Percentiles rank a stretch among this genome's conserved stretches.
These are phyloP conservation scores for Ptiloglossa arizonensis DNA, from an alignment of 1,140 invertebrate genomes.

Conservation along the genomic window DNA sequence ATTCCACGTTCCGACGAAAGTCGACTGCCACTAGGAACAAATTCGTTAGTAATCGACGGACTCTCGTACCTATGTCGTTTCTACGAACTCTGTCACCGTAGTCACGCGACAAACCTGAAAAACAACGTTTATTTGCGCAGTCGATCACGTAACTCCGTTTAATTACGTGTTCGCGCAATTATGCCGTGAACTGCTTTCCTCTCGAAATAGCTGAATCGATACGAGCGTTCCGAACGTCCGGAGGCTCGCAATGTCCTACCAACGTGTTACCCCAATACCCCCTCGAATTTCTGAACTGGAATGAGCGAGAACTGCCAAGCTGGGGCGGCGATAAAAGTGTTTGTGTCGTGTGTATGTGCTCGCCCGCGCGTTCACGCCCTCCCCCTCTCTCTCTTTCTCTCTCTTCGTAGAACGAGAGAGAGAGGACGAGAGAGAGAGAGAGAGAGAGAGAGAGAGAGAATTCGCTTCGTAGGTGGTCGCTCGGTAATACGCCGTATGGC, in stretches of 20 bases:
- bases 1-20: too few species aligned
- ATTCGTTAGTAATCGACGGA: too few species aligned
- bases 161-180: slow-evolving; percentile 35
- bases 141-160: slow-evolving; percentile 24
- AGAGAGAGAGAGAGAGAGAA: background rate
- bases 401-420: background rate
- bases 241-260: background rate
- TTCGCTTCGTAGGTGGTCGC: slow-evolving; percentile 41
- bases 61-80: too few species aligned
- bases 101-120: slow-evolving; percentile 2
- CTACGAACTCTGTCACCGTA: too few species aligned
- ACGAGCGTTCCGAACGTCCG: slow-evolving; percentile 25
- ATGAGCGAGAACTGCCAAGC: background rate
- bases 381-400: background rate
- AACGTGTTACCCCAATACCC: background rate
- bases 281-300: background rate
- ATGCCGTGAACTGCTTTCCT: slow-evolving; percentile 20
- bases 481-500: slow-evolving; percentile 51
- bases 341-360: background rate
- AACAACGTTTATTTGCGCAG: slow-evolving; percentile 16
- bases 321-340: background rate
- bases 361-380: slow-evolving; percentile 11
- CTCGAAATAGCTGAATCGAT: slow-evolving; percentile 44
- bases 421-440: background rate
- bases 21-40: too few species aligned